These are phyloP conservation scores for Actinopyga echinites DNA, from an alignment of 53 echinoderm and acorn worm species.

Conservation along the genomic window DNA sequence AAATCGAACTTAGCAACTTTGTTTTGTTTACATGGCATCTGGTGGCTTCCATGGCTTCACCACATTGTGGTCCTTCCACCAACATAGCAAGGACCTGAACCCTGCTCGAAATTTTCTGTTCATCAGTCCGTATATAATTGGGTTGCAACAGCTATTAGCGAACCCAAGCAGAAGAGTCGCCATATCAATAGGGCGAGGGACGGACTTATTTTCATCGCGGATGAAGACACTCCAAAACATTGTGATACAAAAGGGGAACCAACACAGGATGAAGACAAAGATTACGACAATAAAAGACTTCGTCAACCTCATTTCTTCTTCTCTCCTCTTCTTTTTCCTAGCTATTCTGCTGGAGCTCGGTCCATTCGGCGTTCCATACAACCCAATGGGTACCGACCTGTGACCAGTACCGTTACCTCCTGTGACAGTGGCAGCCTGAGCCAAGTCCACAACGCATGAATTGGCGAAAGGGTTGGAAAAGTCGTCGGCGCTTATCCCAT, in stretches of 20 bases:
- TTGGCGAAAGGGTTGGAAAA: slow-evolving; percentile 43
- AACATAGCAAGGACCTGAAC: slow-evolving; percentile 67
- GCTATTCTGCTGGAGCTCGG: slow-evolving; percentile 50
- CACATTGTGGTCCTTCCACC: slow-evolving; percentile 47
- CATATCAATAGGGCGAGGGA: slow-evolving; percentile 77
- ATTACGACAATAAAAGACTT: slow-evolving; percentile 95
- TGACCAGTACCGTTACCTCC: not conserved
- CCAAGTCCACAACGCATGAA: not conserved
- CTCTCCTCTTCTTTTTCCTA: slow-evolving; percentile 67
- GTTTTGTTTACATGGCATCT: not conserved
- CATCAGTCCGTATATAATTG: slow-evolving; percentile 96
- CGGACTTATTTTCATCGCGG: slow-evolving; percentile 35
- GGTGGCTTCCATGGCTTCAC: slow-evolving; percentile 40
- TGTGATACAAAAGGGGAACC: slow-evolving; percentile 95
- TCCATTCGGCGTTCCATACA: slow-evolving; percentile 19
- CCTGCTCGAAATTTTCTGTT: slow-evolving; percentile 88
- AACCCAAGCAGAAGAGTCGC: slow-evolving; percentile 80
- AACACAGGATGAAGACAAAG: slow-evolving; percentile 81
- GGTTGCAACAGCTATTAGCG: slow-evolving; percentile 97
- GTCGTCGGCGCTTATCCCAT: slow-evolving; percentile 11
- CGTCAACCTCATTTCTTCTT: slow-evolving; percentile 88
- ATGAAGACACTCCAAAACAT: slow-evolving; percentile 96
- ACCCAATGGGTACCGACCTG: not conserved
- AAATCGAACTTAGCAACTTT: not conserved
- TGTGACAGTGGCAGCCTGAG: not conserved